These are phyloP conservation scores for Sitodiplosis mosellana DNA, from an alignment of 1,140 invertebrate species.

Conservation along the genomic window DNA sequence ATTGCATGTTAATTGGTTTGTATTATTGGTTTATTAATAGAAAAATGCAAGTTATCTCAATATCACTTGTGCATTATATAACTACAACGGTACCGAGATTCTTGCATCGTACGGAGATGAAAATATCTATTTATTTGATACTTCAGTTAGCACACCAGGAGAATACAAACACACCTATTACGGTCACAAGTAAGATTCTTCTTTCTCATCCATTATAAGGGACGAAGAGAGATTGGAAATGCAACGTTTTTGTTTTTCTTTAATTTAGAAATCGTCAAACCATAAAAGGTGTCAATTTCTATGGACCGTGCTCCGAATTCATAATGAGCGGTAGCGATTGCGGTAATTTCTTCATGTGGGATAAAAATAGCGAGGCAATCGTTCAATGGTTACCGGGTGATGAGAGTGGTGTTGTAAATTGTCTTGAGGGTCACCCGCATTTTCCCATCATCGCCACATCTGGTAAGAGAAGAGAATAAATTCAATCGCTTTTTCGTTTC, in stretches of 20 bases:
- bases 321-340: constrained; percentile 89
- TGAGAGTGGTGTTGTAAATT: constrained; percentile 77
- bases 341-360: constrained; percentile 89
- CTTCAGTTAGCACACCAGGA: constrained; percentile 26
- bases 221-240: too few species aligned
- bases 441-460: constrained; percentile 69
- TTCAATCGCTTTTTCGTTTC: not conserved
- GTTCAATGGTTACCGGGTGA: constrained; percentile 77
- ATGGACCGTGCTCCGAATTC: constrained; percentile 77
- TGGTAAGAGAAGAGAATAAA: too few species aligned
- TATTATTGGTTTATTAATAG: not conserved
- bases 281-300: constrained; percentile 89
- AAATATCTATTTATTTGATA: constrained; percentile 86
- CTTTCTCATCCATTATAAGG: too few species aligned
- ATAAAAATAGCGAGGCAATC: constrained; percentile 71
- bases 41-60: constrained; percentile 22
- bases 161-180: constrained; percentile 53
- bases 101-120: constrained; percentile 52
- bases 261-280: constrained; percentile 44
- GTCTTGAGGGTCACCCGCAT: constrained; percentile 74
- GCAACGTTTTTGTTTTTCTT: not conserved
- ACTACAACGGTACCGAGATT: constrained; percentile 78
- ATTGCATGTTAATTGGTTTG: not conserved
- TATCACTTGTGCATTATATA: constrained; percentile 79
- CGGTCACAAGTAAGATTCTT: constrained; percentile 34